Evolutionary conservation across 2,888 invertebrate species (phyloP).

Genomic region (Hipparchia semele): DNA sequence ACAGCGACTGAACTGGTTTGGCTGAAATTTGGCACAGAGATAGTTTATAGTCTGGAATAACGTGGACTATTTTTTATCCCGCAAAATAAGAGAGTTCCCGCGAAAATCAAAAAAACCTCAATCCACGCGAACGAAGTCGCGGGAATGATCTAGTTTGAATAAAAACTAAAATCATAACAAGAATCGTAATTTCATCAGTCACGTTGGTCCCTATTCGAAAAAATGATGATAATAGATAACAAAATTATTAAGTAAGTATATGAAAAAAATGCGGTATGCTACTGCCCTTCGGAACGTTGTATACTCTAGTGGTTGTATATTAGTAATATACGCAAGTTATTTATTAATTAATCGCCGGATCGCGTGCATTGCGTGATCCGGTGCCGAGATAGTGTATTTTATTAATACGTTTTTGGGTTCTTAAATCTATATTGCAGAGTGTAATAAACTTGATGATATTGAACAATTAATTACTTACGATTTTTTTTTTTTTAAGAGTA

Average conservation of each 20-base stretch:
- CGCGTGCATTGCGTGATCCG: slow-evolving; percentile 37
- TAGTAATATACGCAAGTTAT: slow-evolving; percentile 18
- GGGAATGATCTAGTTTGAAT: no score
- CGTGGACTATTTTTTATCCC: no score
- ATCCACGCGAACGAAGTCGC: no score
- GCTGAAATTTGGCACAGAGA: no score
- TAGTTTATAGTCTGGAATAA: no score
- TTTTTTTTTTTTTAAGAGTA: not conserved
- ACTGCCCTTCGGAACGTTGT: slow-evolving; percentile 15
- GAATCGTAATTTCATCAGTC: no score
- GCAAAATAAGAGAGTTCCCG: no score
- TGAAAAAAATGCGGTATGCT: not conserved
- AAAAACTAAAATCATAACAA: no score
- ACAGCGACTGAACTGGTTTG: no score
- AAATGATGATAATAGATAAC: not conserved
- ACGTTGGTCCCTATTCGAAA: no score
- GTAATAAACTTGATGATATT: slow-evolving; percentile 24
- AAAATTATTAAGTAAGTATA: not conserved
- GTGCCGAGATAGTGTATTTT: slow-evolving; percentile 32
- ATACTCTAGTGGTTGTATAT: not conserved
- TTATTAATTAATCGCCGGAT: slow-evolving; percentile 33
- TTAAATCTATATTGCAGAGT: slow-evolving; percentile 12
- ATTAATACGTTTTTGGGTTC: slow-evolving; percentile 23
- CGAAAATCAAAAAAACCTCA: no score
- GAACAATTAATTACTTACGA: not conserved